phyloP scores from a whole-genome alignment of 2,888 invertebrate genomes.

The Venustoraphidia nigricollis region DNA sequence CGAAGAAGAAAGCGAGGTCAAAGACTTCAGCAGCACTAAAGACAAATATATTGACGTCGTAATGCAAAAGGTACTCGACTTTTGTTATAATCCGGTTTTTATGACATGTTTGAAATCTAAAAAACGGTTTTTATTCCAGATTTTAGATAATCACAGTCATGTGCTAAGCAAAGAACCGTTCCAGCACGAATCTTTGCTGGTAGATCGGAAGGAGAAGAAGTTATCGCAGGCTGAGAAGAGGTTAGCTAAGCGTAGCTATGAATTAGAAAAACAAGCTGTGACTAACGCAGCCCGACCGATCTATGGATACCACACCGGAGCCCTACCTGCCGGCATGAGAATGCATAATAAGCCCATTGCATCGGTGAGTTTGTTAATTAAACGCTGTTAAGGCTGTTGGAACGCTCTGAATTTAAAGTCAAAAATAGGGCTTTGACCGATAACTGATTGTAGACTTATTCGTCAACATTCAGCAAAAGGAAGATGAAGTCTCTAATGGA shows the following conservation, averaged over 20 bases:
- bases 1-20: conserved; percentile 64
- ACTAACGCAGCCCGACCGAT: conserved; percentile 39
- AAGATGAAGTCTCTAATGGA: no score
- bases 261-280: conserved; percentile 81
- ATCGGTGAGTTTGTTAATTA: conserved; percentile 29
- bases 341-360: conserved; percentile 50
- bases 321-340: conserved; percentile 1
- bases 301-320: conserved; percentile 25
- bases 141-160: conserved; percentile 44
- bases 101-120: no score
- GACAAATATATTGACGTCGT: conserved; percentile 70
- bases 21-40: conserved; percentile 54
- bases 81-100: not conserved
- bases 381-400: no score
- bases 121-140: conserved; percentile 6
- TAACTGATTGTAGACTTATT: no score
- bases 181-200: conserved; percentile 85
- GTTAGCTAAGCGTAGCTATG: conserved; percentile 83
- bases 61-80: conserved; percentile 46
- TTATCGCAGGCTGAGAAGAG: conserved; percentile 86
- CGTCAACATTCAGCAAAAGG: no score
- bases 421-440: no score
- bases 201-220: conserved; percentile 90
- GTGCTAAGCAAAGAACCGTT: conserved; percentile 73
- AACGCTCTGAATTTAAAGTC: no score